A percentile compares a stretch with the other conserved stretches of the same genome.
These are phyloP conservation scores for Cotesia chilonis DNA, from an alignment of 1,140 invertebrate species.

Conservation along the genomic window DNA sequence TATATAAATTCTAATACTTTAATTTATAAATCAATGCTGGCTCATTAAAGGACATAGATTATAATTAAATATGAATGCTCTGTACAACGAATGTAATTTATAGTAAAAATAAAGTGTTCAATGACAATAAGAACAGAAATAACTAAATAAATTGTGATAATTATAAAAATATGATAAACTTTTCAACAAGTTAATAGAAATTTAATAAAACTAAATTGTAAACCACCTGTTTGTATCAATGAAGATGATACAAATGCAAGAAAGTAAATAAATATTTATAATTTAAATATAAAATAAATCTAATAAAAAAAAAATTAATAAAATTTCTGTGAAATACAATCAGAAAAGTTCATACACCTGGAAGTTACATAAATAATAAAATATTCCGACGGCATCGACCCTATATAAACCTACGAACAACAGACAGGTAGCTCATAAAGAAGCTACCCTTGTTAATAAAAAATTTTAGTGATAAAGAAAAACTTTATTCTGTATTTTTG, in stretches of 20 bases:
- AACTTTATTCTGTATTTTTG: not conserved
- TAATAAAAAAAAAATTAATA: conserved; percentile 9
- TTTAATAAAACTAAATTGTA: not conserved
- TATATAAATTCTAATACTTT: conserved; percentile 12
- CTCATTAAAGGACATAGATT: not conserved
- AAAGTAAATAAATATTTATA: not conserved
- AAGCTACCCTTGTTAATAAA: conserved; percentile 26
- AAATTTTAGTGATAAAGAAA: not conserved
- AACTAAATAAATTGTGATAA: too few relatives aligned
- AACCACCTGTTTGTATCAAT: too few relatives aligned
- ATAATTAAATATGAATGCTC: too few relatives aligned
- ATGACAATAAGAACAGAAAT: too few relatives aligned
- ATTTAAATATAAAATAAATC: not conserved
- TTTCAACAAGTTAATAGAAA: not conserved
- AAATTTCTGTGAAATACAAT: conserved; percentile 15
- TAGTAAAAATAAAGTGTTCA: too few relatives aligned
- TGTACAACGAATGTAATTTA: too few relatives aligned
- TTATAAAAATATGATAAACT: too few relatives aligned
- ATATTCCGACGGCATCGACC: conserved; percentile 24
- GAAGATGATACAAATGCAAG: not conserved
- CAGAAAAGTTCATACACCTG: not conserved
- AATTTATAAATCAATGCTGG: not conserved
- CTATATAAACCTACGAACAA: conserved; percentile 22
- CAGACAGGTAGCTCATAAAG: not conserved
- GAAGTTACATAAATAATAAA: conserved; percentile 20